Evolutionary conservation across 1,140 invertebrate species (phyloP), one percentile per base, ranked within the genome.

Genomic region (Drosophila miranda): DNA sequence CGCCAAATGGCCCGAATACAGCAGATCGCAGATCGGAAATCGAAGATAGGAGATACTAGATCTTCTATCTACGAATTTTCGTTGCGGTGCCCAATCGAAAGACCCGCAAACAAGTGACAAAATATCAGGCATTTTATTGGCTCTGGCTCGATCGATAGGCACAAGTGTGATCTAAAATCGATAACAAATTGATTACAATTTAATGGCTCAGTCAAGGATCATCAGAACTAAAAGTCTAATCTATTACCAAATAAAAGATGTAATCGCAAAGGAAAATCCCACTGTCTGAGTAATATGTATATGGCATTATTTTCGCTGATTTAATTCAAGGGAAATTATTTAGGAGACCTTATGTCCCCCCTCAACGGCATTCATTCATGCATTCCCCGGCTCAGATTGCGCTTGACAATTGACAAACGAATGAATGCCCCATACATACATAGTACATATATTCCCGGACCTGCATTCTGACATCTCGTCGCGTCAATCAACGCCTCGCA

Each of bases 1-100:
- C 51, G 16, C 51, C 48, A 70, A 67, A 66, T 66, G 62, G 61
- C 38, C 61, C 21, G 28, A 66, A 66, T 44, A 67, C 49, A 53
- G 46, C 41, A 41, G 46, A 66, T 38, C 42, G 60, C 42, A 52
- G 30, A 28, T 34, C 30, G 46, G 30, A 64, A 16, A 28, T 34
- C 30, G 30, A 0, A 8, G 9, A 34, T 34, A 9, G 3, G 3
- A 38, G 34, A 38, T 13, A 2, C 1, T 4, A 13, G 34, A 34
- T 34, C 9, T 11, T 34, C 8, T 3, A 34, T 11, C 30, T 34
- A 11, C 30, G 9, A 38, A 38, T 30, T 66, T 52, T 42, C 61
- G 26, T 8, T 7, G 41, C 14, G 63, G 63, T 45, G 62, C 60
- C 48, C 28, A 48, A 38, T 30, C 21, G 21, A 61, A 43, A 42